These are phyloP conservation scores for Frankliniella intonsa DNA, from an alignment of 2,888 invertebrate species.

Conservation along the genomic window DNA sequence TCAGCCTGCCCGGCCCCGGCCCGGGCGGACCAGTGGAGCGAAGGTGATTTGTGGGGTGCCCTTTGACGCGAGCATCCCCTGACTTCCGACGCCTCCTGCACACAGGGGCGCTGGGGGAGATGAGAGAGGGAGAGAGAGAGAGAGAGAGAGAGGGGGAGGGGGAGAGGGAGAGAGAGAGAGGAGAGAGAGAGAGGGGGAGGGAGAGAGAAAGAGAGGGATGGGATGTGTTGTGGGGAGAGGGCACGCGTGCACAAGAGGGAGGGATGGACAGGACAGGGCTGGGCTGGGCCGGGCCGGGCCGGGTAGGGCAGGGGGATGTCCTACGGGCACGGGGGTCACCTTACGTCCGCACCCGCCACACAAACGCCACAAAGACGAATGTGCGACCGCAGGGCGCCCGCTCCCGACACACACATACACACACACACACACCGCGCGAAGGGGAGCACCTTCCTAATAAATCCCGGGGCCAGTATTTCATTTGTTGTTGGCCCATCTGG, in stretches of 20 bases:
- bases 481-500: conserved; percentile 11
- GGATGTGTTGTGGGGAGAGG: no score
- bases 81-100: not conserved
- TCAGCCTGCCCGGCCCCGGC: no score
- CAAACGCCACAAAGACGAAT: not conserved
- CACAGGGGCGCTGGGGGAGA: not conserved
- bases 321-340: not conserved
- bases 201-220: no score
- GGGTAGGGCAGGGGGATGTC: not conserved
- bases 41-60: conserved; percentile 22
- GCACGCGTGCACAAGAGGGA: no score
- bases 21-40: not conserved
- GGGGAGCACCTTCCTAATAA: conserved; percentile 7
- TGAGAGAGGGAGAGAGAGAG: no score
- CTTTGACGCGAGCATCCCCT: conserved; percentile 11
- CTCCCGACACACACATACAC: not conserved
- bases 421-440: not conserved
- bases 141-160: no score
- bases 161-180: no score
- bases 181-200: no score
- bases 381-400: not conserved
- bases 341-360: not conserved
- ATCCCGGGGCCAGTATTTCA: not conserved
- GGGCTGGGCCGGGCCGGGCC: no score
- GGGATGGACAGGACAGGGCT: no score